phyloP scores from a whole-genome alignment of 2,888 invertebrate genomes.

The Melikaiella ostensackeni region DNA sequence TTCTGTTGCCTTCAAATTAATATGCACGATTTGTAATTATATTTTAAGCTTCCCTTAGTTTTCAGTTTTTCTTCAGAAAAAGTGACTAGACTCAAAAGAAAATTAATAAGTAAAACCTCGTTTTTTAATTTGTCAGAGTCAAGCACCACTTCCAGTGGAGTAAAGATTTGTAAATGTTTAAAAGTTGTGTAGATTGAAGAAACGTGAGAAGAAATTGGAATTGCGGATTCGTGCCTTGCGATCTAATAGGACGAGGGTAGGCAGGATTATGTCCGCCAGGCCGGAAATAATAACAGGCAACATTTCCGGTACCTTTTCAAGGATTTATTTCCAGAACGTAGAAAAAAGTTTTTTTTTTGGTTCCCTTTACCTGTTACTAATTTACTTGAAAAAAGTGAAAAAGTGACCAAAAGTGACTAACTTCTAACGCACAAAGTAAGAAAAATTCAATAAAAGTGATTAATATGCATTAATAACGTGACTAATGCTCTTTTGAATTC shows the following conservation, averaged over 20 bases:
- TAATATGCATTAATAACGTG: no score
- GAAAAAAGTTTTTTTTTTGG: not conserved
- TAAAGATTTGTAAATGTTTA: constrained; percentile 20
- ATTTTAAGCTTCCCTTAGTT: not conserved
- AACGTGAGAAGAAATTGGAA: constrained; percentile 60
- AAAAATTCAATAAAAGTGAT: no score
- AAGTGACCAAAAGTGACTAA: no score
- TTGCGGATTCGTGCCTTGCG: constrained; percentile 51
- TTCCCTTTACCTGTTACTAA: no score
- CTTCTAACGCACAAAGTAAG: no score
- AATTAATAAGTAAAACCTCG: not conserved
- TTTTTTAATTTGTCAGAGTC: not conserved
- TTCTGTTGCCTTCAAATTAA: not conserved
- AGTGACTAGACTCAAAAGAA: not conserved
- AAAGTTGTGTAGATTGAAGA: constrained; percentile 51
- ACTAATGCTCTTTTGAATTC: no score
- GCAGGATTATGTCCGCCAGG: not conserved
- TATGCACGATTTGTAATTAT: not conserved
- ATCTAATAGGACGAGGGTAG: constrained; percentile 48
- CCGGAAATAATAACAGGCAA: constrained; percentile 35
- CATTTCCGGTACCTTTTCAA: constrained; percentile 20
- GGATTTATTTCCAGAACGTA: not conserved
- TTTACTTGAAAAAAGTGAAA: no score
- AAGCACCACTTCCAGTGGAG: constrained; percentile 41
- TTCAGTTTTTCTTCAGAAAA: not conserved